Conservation (phyloP, 2,888 invertebrate species). For the Drosophila eohydei region DNA sequence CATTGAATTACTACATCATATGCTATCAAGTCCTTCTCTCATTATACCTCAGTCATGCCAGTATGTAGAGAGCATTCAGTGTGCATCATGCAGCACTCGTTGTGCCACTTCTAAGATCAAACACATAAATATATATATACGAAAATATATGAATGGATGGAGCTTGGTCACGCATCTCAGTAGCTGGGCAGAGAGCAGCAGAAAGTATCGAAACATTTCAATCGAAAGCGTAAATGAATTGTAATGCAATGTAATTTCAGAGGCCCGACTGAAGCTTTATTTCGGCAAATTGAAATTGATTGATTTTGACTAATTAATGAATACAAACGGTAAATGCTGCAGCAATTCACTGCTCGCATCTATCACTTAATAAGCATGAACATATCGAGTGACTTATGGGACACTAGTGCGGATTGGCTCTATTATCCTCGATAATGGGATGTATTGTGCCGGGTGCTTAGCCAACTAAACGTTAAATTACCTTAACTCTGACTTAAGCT, state of each 20-base stretch:
- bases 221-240: background rate
- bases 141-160: background rate
- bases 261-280: background rate
- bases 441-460: no score
- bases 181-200: background rate
- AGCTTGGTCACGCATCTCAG: background rate
- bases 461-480: background rate
- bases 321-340: background rate
- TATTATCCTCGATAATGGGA: background rate
- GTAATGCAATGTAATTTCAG: slow-evolving; percentile 1
- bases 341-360: background rate
- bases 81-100: background rate
- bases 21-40: background rate
- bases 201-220: slow-evolving; percentile 4
- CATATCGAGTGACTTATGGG: background rate
- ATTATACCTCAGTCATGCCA: background rate
- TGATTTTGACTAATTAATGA: background rate
- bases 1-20: background rate
- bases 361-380: background rate
- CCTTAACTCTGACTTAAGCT: background rate
- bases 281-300: slow-evolving; percentile 5
- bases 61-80: background rate
- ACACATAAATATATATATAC: slow-evolving; percentile 1
- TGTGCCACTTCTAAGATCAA: background rate
- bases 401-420: background rate